Evolutionary conservation across 2,113 vertebrate species (phyloP).

Genomic region (Pseudolaguvia tuberculata): DNA sequence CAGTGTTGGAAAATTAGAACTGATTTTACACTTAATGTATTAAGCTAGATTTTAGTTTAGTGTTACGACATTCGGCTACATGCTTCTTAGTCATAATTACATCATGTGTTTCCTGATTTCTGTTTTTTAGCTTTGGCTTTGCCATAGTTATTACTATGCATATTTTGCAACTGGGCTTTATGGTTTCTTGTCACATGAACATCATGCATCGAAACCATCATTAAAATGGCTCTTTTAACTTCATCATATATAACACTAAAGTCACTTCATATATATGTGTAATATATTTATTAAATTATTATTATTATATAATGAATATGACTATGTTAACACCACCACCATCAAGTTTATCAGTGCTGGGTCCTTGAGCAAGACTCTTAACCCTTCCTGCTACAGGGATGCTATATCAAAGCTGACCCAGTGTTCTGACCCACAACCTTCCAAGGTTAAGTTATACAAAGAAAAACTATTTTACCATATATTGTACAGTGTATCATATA

Average conservation of each 20-base stretch:
- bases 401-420: no score
- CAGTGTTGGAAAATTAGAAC: not conserved
- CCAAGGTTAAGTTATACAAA: no score
- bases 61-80: not conserved
- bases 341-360: no score
- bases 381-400: no score
- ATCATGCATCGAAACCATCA: not conserved
- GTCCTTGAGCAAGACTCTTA: no score
- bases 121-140: not conserved
- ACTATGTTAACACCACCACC: no score
- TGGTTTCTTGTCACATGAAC: constrained; percentile 37
- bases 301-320: no score
- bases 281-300: no score
- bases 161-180: constrained; percentile 25
- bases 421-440: no score
- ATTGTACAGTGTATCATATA: no score
- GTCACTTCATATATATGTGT: no score
- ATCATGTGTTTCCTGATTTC: not conserved
- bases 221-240: not conserved
- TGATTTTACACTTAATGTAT: not conserved
- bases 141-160: not conserved
- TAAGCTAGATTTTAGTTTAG: not conserved
- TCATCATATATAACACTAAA: not conserved
- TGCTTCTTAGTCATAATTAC: not conserved
- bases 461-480: no score